A percentile compares a stretch with the other conserved stretches of the same genome.
phyloP scores from a whole-genome alignment of 2,113 vertebrate species.

The Phyllostomus discolor region DNA sequence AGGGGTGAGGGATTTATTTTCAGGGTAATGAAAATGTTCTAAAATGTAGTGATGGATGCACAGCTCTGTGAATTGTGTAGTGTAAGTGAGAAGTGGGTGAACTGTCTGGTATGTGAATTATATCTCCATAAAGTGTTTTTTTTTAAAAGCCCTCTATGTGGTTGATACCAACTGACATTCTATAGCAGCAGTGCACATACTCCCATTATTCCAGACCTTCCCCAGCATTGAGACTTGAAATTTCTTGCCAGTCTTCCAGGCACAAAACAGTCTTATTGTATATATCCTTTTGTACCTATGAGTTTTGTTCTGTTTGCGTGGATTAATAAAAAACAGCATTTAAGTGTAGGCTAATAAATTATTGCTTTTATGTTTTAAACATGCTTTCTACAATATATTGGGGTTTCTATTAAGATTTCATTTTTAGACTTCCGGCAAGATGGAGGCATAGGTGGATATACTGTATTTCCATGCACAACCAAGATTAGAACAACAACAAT shows the following conservation, averaged over 20 bases:
- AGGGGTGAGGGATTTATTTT: not conserved
- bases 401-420: not conserved
- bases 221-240: not conserved
- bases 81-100: not conserved
- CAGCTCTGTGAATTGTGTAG: not conserved
- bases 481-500: no score
- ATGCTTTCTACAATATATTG: not conserved
- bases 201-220: not conserved
- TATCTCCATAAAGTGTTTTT: not conserved
- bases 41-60: not conserved
- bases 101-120: not conserved
- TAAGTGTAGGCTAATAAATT: not conserved
- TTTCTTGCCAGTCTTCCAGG: not conserved
- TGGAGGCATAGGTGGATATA: no score
- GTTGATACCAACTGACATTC: not conserved
- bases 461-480: no score
- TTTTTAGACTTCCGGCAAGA: no score
- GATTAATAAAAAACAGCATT: not conserved
- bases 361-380: not conserved
- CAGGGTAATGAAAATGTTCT: not conserved
- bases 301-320: not conserved
- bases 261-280: not conserved
- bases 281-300: not conserved
- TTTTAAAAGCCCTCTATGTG: not conserved
- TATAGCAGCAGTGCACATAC: not conserved